These are phyloP conservation scores for Brenthis hecate DNA, from an alignment of 2,888 invertebrate genomes.

Conservation along the genomic window DNA sequence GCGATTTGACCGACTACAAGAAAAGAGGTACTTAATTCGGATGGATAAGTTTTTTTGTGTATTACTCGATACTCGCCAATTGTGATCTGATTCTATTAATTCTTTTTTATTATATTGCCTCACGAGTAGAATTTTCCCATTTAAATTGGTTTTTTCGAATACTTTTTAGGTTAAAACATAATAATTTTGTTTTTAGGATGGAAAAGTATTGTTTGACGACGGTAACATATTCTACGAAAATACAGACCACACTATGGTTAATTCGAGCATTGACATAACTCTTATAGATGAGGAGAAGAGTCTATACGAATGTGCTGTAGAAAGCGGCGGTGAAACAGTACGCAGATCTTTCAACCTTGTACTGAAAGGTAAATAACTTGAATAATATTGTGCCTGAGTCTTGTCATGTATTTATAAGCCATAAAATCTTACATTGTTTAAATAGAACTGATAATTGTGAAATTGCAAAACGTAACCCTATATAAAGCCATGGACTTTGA, in stretches of 20 bases:
- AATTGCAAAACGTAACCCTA: neutral
- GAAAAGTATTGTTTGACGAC: slow-evolving; percentile 38
- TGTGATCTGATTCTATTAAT: too few relatives aligned
- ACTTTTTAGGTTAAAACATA: neutral
- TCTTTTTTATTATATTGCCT: too few relatives aligned
- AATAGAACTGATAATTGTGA: neutral
- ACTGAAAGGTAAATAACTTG: slow-evolving; percentile 50
- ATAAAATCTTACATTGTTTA: too few relatives aligned
- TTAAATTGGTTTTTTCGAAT: neutral
- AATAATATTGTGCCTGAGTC: neutral
- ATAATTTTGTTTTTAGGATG: slow-evolving; percentile 44
- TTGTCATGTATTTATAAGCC: neutral
- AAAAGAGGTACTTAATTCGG: too few relatives aligned
- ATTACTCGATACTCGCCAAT: too few relatives aligned
- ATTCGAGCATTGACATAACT: slow-evolving; percentile 56
- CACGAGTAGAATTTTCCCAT: too few relatives aligned
- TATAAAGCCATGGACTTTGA: too few relatives aligned
- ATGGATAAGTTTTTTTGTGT: too few relatives aligned
- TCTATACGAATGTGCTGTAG: slow-evolving; percentile 57
- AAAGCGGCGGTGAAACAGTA: slow-evolving; percentile 38
- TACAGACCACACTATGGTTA: slow-evolving; percentile 51
- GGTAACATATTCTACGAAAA: slow-evolving; percentile 43
- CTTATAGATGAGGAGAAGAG: slow-evolving; percentile 54
- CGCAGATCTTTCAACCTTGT: slow-evolving; percentile 48
- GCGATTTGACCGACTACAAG: too few relatives aligned